Percentiles rank a stretch among this genome's conserved stretches.
Evolutionary conservation across 1,140 invertebrate species (phyloP).

Genomic region (Brachionus asplanchnoidis): DNA sequence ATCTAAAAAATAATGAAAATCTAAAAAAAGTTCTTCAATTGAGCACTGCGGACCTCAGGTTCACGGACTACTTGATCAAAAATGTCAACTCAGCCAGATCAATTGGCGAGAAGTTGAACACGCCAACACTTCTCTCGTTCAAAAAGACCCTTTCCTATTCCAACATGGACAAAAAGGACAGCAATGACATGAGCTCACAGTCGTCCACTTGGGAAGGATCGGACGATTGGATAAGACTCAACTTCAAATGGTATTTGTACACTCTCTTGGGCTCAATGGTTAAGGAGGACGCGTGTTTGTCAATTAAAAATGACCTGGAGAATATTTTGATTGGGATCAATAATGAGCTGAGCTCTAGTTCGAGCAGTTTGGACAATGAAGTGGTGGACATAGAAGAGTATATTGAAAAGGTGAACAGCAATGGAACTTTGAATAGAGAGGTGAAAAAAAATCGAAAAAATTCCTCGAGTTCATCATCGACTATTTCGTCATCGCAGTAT

Average conservation of each 20-base stretch:
- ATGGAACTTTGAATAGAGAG: background rate
- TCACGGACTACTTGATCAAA: slow-evolving; percentile 84
- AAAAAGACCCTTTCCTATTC: slow-evolving; percentile 30
- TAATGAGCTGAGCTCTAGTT: slow-evolving; percentile 21
- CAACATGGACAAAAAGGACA: background rate
- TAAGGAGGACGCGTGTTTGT: slow-evolving; percentile 42
- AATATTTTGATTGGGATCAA: background rate
- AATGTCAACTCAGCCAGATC: slow-evolving; percentile 71
- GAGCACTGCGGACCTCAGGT: slow-evolving; percentile 88
- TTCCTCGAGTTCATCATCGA: slow-evolving; percentile 16
- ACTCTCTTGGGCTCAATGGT: slow-evolving; percentile 65
- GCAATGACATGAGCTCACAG: slow-evolving; percentile 6
- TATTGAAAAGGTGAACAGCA: slow-evolving; percentile 8
- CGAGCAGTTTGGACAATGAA: slow-evolving; percentile 24
- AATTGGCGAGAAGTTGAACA: slow-evolving; percentile 33
- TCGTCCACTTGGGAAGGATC: slow-evolving; percentile 74
- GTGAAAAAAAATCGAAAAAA: background rate
- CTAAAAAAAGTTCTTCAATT: slow-evolving; percentile 75
- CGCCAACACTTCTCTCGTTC: background rate
- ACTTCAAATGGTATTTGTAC: slow-evolving; percentile 85
- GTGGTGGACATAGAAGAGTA: slow-evolving; percentile 31
- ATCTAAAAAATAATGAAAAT: slow-evolving; percentile 73
- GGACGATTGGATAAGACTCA: slow-evolving; percentile 88
- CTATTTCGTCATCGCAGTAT: slow-evolving; percentile 21
- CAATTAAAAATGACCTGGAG: slow-evolving; percentile 3